Base-by-base conservation (phyloP, 2,113 vertebrate species). In the Chloropsis hardwickii region DNA sequence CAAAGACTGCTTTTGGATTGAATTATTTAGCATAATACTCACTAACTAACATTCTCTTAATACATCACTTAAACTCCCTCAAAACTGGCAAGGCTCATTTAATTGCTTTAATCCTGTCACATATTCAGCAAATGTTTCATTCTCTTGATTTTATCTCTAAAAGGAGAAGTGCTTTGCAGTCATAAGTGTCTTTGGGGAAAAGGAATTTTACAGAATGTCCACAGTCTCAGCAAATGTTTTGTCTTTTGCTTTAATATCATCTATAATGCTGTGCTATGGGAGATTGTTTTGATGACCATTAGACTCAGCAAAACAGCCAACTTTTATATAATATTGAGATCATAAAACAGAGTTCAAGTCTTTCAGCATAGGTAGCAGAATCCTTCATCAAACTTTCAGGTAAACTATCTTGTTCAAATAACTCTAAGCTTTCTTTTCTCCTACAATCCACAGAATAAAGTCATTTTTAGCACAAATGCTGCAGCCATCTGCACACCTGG, bases 81-180 rank as follows among this genome's bases (percentile, higher is more conserved):
- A 44, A 87, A 92, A 91, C 28, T 58, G 57, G 31, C 27, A 91
- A 61, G 65, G 29, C 8, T 82, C 12, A 71, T 89, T 87, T 87
- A 91, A 91, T 85, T 92, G 35, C 42, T 76, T 86, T 89, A 89
- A 95, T 85, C 13, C 18, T 72, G 57, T 23, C 53, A 72, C 27
- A 76, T 87, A 87, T 72, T 81, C 83, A 88, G 40, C 5, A 96
- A 91, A 91, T 65, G 12, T 81, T 89, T 89, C 5, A 31, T 95
- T 92, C 89, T 76, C 80, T 94, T 84, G 69, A 86, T 77, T 94
- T 73, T 86, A 33, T 76, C 88, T 86, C 17, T 81, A 58, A 95
- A 93, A 90, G 45, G 23, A 83, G 33, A 90, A 83, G 62, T 83
- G 45, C 14, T 95, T 90, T 92, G 40, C 35, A 82, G 67, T 77